These are phyloP conservation scores for Esox lucius DNA, from an alignment of 2,797 vertebrate species.

Conservation along the genomic window DNA sequence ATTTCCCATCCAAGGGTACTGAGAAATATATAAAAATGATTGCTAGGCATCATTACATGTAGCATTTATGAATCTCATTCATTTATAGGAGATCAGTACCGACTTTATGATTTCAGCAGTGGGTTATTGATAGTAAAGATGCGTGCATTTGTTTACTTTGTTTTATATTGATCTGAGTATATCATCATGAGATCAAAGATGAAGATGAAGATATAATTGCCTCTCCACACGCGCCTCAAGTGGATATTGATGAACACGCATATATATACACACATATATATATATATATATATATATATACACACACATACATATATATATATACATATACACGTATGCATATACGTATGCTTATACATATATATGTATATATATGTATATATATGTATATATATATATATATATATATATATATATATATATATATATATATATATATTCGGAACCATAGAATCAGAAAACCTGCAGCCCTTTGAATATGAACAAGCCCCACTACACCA, in stretches of 20 bases:
- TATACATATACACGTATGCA: no score
- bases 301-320: no score
- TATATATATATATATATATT: no score
- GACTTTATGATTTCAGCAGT: neutral
- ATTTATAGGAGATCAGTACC: neutral
- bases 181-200: neutral
- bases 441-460: neutral
- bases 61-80: neutral
- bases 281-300: no score
- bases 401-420: no score
- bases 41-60: neutral
- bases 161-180: neutral
- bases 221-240: neutral
- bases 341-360: no score
- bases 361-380: no score
- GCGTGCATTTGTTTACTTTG: neutral
- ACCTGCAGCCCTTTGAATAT: neutral
- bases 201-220: neutral
- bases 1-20: neutral
- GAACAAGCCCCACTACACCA: neutral
- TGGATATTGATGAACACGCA: no score
- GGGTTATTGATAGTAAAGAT: slow-evolving; percentile 22
- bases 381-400: no score
- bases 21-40: neutral
- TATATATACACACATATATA: no score